A percentile compares a stretch with the other conserved stretches of the same genome.
Evolutionary conservation across 2,888 invertebrate genomes (phyloP).

Genomic region (Pammene fasciana): DNA sequence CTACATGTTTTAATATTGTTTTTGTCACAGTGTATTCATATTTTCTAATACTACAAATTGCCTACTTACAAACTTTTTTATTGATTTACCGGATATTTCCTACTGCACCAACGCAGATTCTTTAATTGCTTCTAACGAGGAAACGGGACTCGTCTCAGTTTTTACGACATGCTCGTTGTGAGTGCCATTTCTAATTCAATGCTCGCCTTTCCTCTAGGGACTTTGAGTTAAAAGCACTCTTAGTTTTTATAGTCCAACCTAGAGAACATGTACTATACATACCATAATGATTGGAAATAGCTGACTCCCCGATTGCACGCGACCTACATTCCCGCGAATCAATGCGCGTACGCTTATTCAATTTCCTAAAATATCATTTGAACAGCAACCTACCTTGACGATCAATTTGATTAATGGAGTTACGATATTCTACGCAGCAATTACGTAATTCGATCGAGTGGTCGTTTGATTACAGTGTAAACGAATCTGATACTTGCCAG

Average conservation of each 20-base stretch:
- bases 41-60: no score
- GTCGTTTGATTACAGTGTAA: slow-evolving; percentile 5
- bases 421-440: slow-evolving; percentile 21
- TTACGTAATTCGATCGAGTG: slow-evolving; percentile 30
- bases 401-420: slow-evolving; percentile 30
- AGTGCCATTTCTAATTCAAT: slow-evolving; percentile 13
- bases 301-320: slow-evolving; percentile 57
- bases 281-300: slow-evolving; percentile 67
- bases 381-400: slow-evolving; percentile 21
- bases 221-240: slow-evolving; percentile 29
- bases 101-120: no score
- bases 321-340: slow-evolving; percentile 65
- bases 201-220: not conserved
- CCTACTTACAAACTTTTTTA: no score
- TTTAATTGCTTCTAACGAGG: not conserved
- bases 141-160: no score
- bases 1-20: no score
- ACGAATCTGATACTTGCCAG: slow-evolving; percentile 7
- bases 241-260: slow-evolving; percentile 28
- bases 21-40: no score
- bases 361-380: slow-evolving; percentile 49
- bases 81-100: no score
- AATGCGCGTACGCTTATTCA: slow-evolving; percentile 48
- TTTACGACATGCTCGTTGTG: not conserved
- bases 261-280: slow-evolving; percentile 44